phyloP scores from a whole-genome alignment of 2,113 vertebrate genomes.

The Melanerpes formicivorus region DNA sequence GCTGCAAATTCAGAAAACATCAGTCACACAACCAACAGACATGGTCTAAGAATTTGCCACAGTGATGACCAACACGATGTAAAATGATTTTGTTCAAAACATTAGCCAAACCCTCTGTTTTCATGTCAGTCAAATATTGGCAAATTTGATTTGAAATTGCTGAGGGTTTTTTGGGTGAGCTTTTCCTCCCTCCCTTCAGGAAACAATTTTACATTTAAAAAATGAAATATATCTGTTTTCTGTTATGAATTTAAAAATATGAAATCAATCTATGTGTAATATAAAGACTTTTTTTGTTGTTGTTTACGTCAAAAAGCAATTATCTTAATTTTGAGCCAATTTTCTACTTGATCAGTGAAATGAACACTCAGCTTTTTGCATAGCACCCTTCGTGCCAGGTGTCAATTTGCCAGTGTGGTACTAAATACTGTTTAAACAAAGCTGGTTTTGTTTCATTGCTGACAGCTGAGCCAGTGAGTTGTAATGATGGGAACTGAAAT shows the following conservation, averaged over 20 bases:
- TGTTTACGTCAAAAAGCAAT: neutral
- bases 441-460: neutral
- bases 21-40: neutral
- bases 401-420: neutral
- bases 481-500: neutral
- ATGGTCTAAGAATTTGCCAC: neutral
- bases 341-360: neutral
- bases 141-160: neutral
- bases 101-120: neutral
- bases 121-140: neutral
- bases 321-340: neutral
- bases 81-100: neutral
- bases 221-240: neutral
- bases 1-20: neutral
- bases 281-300: neutral
- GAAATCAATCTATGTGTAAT: neutral
- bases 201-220: neutral
- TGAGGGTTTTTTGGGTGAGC: neutral
- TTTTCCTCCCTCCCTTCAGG: neutral
- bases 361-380: neutral
- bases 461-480: neutral
- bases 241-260: neutral
- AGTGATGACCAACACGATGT: neutral
- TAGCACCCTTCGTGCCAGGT: neutral
- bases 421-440: neutral